Evolutionary conservation across 1,140 invertebrate species (phyloP).

Genomic region (Tribolium madens): DNA sequence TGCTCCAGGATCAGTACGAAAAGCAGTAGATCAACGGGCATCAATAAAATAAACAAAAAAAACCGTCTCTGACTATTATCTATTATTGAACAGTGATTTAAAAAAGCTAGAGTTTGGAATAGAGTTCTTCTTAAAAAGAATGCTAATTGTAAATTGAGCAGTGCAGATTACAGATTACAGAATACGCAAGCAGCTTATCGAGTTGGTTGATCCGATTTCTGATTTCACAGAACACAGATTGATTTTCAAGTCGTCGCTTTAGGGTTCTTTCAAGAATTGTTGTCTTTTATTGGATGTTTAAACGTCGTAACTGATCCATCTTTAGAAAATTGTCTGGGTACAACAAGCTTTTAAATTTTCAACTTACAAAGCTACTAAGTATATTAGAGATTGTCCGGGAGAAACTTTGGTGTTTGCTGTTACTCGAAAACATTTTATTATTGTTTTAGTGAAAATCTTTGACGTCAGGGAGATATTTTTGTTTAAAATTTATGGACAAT

Average conservation of each 20-base stretch:
- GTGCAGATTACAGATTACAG: slow-evolving; percentile 46
- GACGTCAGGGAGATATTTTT: not conserved
- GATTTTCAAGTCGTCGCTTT: slow-evolving; percentile 31
- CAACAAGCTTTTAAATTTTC: slow-evolving; percentile 42
- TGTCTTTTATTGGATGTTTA: slow-evolving; percentile 46
- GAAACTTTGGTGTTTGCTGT: slow-evolving; percentile 3
- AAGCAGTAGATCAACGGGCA: too few relatives aligned
- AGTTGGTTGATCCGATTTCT: slow-evolving; percentile 45
- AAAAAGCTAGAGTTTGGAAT: not conserved
- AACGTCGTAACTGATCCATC: slow-evolving; percentile 41
- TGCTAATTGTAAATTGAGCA: slow-evolving; percentile 34
- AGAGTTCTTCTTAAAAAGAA: not conserved
- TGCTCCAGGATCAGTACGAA: too few relatives aligned
- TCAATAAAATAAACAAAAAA: too few relatives aligned
- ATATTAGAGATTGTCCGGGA: slow-evolving; percentile 33
- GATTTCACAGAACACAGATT: slow-evolving; percentile 47
- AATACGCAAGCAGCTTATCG: slow-evolving; percentile 41
- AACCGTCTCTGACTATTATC: too few relatives aligned
- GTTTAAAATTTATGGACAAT: slow-evolving; percentile 15
- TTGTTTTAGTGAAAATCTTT: slow-evolving; percentile 17
- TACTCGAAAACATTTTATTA: not conserved
- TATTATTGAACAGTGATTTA: too few relatives aligned
- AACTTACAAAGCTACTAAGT: slow-evolving; percentile 41
- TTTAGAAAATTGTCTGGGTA: slow-evolving; percentile 36
- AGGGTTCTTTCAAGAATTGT: slow-evolving; percentile 43